Conservation (phyloP, 2,888 invertebrate species). For the Drosophila siamana region DNA sequence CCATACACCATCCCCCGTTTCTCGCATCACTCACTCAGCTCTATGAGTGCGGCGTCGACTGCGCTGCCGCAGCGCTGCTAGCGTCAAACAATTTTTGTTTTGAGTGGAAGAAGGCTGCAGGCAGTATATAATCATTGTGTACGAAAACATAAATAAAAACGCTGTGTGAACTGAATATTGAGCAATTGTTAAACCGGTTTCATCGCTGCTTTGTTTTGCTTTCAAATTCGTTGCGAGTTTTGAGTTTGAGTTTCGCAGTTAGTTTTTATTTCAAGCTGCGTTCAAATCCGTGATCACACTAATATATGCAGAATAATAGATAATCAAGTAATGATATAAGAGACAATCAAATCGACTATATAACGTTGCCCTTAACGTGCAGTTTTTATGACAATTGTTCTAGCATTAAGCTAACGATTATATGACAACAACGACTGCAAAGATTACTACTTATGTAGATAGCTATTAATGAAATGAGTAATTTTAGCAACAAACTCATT, state of each 20-base stretch:
- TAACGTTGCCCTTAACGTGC: conserved; percentile 13
- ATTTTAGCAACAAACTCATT: conserved; percentile 39
- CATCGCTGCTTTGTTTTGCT: conserved; percentile 22
- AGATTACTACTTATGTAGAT: not conserved
- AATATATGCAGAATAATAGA: not conserved
- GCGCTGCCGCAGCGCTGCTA: conserved; percentile 34
- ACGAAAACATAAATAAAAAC: not conserved
- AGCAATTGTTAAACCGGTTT: conserved; percentile 40
- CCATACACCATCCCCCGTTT: conserved; percentile 15
- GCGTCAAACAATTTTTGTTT: conserved; percentile 29
- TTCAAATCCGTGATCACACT: not conserved
- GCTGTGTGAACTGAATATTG: conserved; percentile 4
- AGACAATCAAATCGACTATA: not conserved
- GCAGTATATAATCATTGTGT: not conserved
- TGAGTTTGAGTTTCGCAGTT: conserved; percentile 13
- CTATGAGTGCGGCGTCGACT: conserved; percentile 14
- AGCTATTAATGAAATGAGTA: conserved; percentile 24
- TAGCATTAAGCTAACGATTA: conserved; percentile 1
- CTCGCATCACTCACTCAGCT: conserved; percentile 29
- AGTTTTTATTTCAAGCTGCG: too few species aligned
- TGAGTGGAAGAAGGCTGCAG: conserved; percentile 45
- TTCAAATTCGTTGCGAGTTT: not conserved
- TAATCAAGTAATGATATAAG: not conserved
- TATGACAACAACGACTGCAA: not conserved
- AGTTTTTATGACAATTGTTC: not conserved